phyloP scores from a whole-genome alignment of 2,888 invertebrate species.

The Melieria picta region DNA sequence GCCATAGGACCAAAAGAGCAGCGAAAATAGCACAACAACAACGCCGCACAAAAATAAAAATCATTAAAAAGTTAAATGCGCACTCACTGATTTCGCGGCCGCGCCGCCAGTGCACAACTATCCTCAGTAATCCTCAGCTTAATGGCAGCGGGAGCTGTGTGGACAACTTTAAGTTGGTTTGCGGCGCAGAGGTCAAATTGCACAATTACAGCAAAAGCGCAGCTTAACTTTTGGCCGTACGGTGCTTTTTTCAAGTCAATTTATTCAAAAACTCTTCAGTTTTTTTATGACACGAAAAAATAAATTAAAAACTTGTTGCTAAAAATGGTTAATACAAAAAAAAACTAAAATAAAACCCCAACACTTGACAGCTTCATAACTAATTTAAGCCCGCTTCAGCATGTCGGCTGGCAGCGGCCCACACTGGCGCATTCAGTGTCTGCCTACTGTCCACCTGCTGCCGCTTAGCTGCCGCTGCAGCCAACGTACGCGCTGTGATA shows the following conservation, averaged over 20 bases:
- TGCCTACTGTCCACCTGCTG: background rate
- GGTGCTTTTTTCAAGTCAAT: constrained; percentile 25
- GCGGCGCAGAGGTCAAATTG: background rate
- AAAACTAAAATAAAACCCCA: background rate
- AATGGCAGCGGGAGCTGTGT: constrained; percentile 48
- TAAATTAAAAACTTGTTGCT: background rate
- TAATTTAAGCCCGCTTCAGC: constrained; percentile 48
- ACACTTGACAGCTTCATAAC: constrained; percentile 49
- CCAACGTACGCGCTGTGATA: background rate
- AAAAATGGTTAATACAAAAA: too few species aligned
- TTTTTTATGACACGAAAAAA: constrained; percentile 13
- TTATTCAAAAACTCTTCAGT: constrained; percentile 28
- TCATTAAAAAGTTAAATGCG: background rate
- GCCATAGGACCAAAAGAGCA: background rate
- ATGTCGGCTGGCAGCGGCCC: background rate
- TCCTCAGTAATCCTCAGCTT: constrained; percentile 50
- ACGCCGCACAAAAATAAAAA: constrained; percentile 7
- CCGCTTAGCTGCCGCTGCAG: background rate
- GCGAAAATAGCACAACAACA: background rate
- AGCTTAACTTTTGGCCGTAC: too few species aligned
- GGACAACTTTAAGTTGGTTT: constrained; percentile 24
- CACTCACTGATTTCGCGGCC: too few species aligned
- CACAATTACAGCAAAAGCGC: too few species aligned
- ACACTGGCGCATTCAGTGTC: background rate
- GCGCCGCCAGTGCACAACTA: constrained; percentile 43